phyloP scores from a whole-genome alignment of 1,140 invertebrate species.

The Tetramorium alpestre region DNA sequence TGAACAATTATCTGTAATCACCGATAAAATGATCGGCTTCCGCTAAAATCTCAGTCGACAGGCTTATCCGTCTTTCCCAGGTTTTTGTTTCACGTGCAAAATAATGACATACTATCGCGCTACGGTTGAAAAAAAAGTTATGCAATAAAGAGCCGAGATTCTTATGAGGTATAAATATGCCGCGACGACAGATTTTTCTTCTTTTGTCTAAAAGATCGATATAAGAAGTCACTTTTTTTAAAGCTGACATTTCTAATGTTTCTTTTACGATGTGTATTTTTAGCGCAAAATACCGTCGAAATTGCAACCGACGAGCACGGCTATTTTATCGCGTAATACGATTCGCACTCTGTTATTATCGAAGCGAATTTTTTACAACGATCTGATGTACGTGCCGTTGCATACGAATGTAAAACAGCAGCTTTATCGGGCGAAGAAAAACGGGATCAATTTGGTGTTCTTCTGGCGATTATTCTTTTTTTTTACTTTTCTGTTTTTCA shows the following conservation, averaged over 20 bases:
- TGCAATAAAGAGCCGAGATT: constrained; percentile 39
- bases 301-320: not conserved
- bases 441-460: not conserved
- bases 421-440: constrained; percentile 18
- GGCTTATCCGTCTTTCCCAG: not conserved
- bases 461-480: not conserved
- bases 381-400: constrained; percentile 28
- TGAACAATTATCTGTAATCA: constrained; percentile 23
- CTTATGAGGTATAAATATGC: constrained; percentile 12
- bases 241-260: not conserved
- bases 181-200: constrained; percentile 10
- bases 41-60: constrained; percentile 16
- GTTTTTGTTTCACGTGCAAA: not conserved
- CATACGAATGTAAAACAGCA: not conserved
- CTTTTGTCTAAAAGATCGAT: not conserved
- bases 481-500: not conserved
- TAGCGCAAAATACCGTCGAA: not conserved
- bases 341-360: constrained; percentile 36
- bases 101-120: not conserved
- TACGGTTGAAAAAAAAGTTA: constrained; percentile 14
- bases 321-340: constrained; percentile 24
- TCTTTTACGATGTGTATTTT: constrained; percentile 11
- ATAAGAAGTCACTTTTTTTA: not conserved
- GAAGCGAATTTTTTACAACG: constrained; percentile 16
- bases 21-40: not conserved